Base-by-base conservation (phyloP, 2,888 invertebrate species). In the Tetanocera ferruginea region DNA sequence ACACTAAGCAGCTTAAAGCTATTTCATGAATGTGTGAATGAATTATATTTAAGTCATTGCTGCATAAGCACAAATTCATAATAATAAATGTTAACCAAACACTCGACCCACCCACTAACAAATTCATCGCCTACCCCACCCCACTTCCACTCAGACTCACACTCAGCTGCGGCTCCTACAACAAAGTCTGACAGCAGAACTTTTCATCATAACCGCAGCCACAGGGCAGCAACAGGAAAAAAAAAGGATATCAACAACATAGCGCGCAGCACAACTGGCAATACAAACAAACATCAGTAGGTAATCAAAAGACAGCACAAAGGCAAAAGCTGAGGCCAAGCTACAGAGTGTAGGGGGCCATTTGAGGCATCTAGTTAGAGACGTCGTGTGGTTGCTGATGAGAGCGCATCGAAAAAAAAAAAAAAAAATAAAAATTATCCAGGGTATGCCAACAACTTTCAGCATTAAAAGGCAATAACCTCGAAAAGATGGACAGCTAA, bases 401-500 rank as follows among this genome's bases (percentile, higher is more conserved):
- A 14, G 43, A 6, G 14, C 43, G 43, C 43, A 43, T 6, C 37
- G 37, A 37, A 55, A 55, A 55, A 19, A 55, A 8, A 55, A 55
- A 55, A 23, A 19, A 52, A 55, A 23, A 55, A 23, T 9, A 23
- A 19, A 43, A 37, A 67, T 43, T 23, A 67, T 49, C 51, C 69
- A 69, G 69, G 51, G 17, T 85, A 84, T 84, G 83, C 84, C 78
- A 51, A 43, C 43, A 43, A 69, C 69, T 78, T 84, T 80, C 79
- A 79, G 74, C 74, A 74, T 64, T 60, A 60, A 80, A 78, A 79
- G 81, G 80, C 82, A 81, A 81, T 82, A 85, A 84, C 86, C 85
- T 86, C 85, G 64, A 85, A 85, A 83, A 84, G 86, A 85, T 84
- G 81, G 84, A 74, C 66, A 74, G 19, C 64, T 49, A n/a, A 17